Conservation (phyloP, 2,113 vertebrate species). For the Calypte anna region DNA sequence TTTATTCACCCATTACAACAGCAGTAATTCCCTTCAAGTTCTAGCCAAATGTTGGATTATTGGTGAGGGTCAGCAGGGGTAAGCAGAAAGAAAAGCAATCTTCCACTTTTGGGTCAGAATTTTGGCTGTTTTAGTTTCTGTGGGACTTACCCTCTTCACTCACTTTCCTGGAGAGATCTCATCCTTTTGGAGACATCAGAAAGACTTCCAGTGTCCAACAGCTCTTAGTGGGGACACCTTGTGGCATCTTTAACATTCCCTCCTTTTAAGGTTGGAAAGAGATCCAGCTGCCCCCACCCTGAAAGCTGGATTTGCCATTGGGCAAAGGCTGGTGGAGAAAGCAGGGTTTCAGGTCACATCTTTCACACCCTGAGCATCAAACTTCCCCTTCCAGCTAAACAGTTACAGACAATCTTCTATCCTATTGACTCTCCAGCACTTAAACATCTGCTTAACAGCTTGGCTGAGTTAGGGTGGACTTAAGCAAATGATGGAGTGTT, state of each 20-base stretch:
- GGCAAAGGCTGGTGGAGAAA: neutral
- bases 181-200: neutral
- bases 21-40: neutral
- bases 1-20: neutral
- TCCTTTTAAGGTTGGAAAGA: neutral
- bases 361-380: neutral
- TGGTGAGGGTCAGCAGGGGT: neutral
- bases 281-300: neutral
- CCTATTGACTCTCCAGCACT: slow-evolving; percentile 35
- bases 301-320: neutral
- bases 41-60: neutral
- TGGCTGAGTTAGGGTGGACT: neutral
- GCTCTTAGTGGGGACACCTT: neutral
- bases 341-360: neutral
- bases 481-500: slow-evolving; percentile 46
- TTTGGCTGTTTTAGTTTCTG: neutral
- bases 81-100: neutral
- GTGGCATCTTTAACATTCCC: neutral
- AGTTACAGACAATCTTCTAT: neutral
- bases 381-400: slow-evolving; percentile 16
- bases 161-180: neutral
- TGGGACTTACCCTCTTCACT: neutral
- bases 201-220: neutral
- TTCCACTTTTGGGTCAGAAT: neutral
- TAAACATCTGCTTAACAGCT: slow-evolving; percentile 34